These are phyloP conservation scores for Vanacampus margaritifer DNA, from an alignment of 2,113 vertebrate genomes.

Conservation along the genomic window DNA sequence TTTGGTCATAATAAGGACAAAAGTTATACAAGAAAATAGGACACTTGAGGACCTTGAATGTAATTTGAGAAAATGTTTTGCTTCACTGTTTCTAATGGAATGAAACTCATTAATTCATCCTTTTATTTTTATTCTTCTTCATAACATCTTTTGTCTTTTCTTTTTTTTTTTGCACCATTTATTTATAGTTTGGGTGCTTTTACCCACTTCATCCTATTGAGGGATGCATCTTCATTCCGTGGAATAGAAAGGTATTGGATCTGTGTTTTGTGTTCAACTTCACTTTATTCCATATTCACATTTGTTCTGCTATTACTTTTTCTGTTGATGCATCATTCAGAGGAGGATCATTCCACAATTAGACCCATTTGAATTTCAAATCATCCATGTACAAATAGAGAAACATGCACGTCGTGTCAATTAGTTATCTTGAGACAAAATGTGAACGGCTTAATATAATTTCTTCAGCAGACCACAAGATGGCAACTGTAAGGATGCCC, in stretches of 20 bases:
- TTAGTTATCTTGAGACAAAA: no score
- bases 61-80: neutral
- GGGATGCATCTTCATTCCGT: constrained; percentile 96
- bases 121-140: constrained; percentile 11
- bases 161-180: constrained; percentile 73
- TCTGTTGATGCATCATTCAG: neutral
- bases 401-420: neutral
- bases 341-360: neutral
- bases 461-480: no score
- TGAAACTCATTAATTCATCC: constrained; percentile 11
- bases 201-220: constrained; percentile 88
- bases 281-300: neutral
- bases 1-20: neutral
- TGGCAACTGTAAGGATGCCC: neutral
- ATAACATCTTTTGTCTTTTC: constrained; percentile 38
- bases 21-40: neutral
- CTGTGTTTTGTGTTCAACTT: constrained; percentile 17
- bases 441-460: no score
- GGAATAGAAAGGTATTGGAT: constrained; percentile 96
- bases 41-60: neutral
- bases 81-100: neutral
- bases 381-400: neutral
- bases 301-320: neutral
- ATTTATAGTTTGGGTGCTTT: constrained; percentile 91
- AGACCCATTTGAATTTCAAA: neutral